phyloP scores from a whole-genome alignment of 2,113 vertebrate species.

The Litocranius walleri region DNA sequence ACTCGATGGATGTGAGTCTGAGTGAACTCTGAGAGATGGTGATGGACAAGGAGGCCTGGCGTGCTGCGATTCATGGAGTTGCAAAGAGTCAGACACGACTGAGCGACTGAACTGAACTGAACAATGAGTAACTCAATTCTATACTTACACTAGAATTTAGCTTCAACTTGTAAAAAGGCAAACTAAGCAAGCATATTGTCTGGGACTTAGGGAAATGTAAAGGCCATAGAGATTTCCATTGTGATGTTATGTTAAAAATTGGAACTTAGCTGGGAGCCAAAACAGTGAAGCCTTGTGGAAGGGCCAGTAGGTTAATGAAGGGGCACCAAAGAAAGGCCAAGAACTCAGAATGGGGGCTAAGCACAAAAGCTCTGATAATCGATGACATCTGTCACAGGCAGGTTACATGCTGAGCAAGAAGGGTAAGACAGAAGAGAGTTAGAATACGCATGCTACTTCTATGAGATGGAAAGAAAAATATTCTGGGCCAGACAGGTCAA shows the following conservation, averaged over 20 bases:
- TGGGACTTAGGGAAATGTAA: background rate
- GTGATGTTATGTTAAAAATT: background rate
- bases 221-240: background rate
- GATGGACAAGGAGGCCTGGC: too few relatives aligned
- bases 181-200: background rate
- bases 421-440: background rate
- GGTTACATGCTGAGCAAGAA: background rate
- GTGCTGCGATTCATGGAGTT: too few relatives aligned
- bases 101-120: too few relatives aligned
- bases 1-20: too few relatives aligned
- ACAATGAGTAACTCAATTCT: background rate
- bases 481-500: background rate
- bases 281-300: background rate
- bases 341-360: background rate
- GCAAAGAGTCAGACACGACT: too few relatives aligned
- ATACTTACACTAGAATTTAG: background rate
- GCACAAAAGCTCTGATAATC: background rate
- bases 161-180: background rate
- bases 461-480: background rate
- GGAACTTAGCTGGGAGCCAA: background rate
- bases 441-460: background rate
- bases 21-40: too few relatives aligned
- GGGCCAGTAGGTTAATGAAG: background rate
- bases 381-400: background rate
- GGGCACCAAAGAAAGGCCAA: background rate